A percentile compares a stretch with the other conserved stretches of the same genome.
Evolutionary conservation across 2,797 vertebrate species (phyloP).

Genomic region (Thaleichthys pacificus): DNA sequence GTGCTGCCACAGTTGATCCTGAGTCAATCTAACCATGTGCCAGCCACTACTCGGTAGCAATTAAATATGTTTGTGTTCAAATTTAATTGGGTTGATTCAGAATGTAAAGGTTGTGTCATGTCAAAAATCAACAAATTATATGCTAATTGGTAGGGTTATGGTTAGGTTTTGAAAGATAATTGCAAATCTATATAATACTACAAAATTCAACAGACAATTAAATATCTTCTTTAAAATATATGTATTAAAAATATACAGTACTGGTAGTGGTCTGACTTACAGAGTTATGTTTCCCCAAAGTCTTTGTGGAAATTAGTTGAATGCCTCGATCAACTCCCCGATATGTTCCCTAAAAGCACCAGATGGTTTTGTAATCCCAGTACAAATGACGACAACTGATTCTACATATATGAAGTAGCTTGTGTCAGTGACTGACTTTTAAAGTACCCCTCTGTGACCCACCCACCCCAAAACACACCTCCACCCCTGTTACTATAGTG

Average conservation of each 20-base stretch:
- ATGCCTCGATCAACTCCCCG: conserved; percentile 17
- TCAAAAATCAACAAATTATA: neutral
- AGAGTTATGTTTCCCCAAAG: conserved; percentile 30
- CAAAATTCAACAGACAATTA: neutral
- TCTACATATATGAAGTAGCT: conserved; percentile 11
- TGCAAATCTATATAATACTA: too few species aligned
- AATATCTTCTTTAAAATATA: neutral
- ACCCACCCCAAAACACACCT: conserved; percentile 14
- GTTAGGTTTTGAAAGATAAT: too few species aligned
- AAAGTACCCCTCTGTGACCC: conserved; percentile 37
- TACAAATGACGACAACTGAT: neutral
- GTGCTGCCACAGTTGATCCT: neutral
- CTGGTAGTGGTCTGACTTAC: conserved; percentile 31
- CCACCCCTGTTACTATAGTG: neutral
- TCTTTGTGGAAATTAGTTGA: conserved; percentile 25
- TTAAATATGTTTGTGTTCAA: neutral
- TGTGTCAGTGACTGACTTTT: conserved; percentile 46
- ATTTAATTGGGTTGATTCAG: conserved; percentile 1
- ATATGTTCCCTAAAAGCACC: conserved; percentile 28
- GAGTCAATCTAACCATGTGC: neutral
- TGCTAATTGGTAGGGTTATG: neutral
- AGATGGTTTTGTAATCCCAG: conserved; percentile 18
- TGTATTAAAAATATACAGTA: conserved; percentile 5
- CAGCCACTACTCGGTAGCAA: neutral
- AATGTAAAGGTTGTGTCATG: neutral